Evolutionary conservation across 1,140 invertebrate species (phyloP).

Genomic region (Eriosoma lanigerum): DNA sequence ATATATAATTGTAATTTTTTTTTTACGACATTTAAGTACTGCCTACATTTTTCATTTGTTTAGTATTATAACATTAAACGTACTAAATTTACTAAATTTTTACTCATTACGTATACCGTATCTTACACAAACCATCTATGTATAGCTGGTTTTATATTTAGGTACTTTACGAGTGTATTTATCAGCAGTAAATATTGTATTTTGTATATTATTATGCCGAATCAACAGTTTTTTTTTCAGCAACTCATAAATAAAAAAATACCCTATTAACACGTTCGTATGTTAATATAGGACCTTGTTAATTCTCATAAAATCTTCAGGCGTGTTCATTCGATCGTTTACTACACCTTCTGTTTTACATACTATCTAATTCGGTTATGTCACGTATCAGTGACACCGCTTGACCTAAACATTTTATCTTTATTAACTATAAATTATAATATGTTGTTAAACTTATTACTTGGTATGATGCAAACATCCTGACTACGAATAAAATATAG

Average conservation of each 20-base stretch:
- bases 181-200: slow-evolving; percentile 10
- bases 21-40: neutral
- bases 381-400: neutral
- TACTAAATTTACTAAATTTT: neutral
- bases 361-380: slow-evolving; percentile 35
- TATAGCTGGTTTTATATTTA: too few relatives aligned
- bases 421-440: too few relatives aligned
- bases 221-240: neutral
- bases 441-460: too few relatives aligned
- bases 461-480: too few relatives aligned
- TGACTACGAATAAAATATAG: too few relatives aligned
- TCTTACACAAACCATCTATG: neutral
- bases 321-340: slow-evolving; percentile 20
- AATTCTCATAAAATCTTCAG: slow-evolving; percentile 12
- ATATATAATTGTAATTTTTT: neutral
- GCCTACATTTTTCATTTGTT: too few relatives aligned
- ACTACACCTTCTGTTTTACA: neutral
- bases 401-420: neutral
- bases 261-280: neutral
- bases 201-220: neutral
- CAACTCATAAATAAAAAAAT: slow-evolving; percentile 34
- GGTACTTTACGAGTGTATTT: neutral
- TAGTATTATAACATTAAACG: too few relatives aligned
- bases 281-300: neutral
- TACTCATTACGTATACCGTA: neutral